phyloP scores from a whole-genome alignment of 2,797 vertebrate species.

The Gymnothorax reevesii region DNA sequence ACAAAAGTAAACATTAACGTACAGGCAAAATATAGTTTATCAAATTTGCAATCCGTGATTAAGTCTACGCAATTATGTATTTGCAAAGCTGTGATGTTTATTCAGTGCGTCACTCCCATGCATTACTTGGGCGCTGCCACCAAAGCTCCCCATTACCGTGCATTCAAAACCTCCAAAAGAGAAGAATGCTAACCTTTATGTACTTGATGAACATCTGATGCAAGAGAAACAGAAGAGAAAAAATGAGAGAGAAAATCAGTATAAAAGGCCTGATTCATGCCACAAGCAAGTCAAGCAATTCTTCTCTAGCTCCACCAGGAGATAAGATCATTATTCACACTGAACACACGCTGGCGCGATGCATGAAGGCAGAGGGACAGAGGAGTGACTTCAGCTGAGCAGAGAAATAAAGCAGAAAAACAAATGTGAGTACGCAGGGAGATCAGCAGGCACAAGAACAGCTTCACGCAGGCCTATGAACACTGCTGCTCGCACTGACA shows the following conservation, averaged over 20 bases:
- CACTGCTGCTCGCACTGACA: conserved; percentile 31
- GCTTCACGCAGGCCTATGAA: conserved; percentile 57
- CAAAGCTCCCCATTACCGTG: conserved; percentile 59
- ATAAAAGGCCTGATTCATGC: conserved; percentile 78
- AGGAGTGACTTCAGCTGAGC: conserved; percentile 43
- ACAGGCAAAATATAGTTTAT: not conserved
- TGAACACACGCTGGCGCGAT: conserved; percentile 28
- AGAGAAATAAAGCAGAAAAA: conserved; percentile 57
- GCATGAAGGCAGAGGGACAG: conserved; percentile 28
- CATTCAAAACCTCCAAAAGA: conserved; percentile 66
- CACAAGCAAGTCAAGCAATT: conserved; percentile 72
- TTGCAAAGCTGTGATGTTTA: conserved; percentile 48
- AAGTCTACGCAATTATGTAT: conserved; percentile 40
- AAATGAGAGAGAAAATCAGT: conserved; percentile 81
- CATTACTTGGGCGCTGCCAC: conserved; percentile 60
- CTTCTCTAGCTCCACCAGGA: conserved; percentile 3
- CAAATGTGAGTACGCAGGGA: conserved; percentile 54
- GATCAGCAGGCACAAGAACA: conserved; percentile 78
- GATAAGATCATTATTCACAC: conserved; percentile 34
- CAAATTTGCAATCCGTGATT: conserved; percentile 5
- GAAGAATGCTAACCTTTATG: conserved; percentile 97
- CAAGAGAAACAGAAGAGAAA: conserved; percentile 77
- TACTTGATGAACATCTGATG: conserved; percentile 99
- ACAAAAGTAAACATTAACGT: conserved; percentile 41
- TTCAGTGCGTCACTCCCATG: conserved; percentile 64